These are phyloP conservation scores for Drosophila arawakana DNA, from an alignment of 1,140 invertebrate species.

Conservation along the genomic window DNA sequence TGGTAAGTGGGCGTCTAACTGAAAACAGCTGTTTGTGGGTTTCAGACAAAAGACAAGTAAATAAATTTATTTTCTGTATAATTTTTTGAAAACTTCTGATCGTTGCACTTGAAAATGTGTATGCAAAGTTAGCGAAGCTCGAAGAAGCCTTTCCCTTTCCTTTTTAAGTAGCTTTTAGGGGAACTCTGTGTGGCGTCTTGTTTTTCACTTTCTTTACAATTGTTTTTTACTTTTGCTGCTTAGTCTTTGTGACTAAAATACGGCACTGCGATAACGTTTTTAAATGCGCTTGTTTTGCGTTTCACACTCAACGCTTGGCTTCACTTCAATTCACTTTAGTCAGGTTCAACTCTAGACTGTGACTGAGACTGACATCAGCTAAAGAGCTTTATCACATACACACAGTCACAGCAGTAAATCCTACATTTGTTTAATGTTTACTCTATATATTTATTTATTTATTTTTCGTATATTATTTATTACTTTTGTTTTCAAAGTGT, in stretches of 20 bases:
- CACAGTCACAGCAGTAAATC: constrained; percentile 14
- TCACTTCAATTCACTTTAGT: constrained; percentile 52
- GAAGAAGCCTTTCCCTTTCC: constrained; percentile 44
- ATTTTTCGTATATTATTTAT: constrained; percentile 47
- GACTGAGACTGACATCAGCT: constrained; percentile 57
- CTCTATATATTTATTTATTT: constrained; percentile 4
- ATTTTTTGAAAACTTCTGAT: constrained; percentile 26
- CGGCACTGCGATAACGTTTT: constrained; percentile 53
- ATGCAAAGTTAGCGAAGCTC: constrained; percentile 28
- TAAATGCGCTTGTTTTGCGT: constrained; percentile 56
- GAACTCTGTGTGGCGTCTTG: constrained; percentile 29
- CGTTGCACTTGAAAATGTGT: constrained; percentile 60
- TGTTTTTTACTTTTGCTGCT: constrained; percentile 64
- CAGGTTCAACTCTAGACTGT: constrained; percentile 36
- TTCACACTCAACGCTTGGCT: constrained; percentile 77
- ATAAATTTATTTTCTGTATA: not conserved
- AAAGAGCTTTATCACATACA: constrained; percentile 15
- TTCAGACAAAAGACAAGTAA: constrained; percentile 13
- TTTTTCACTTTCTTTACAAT: constrained; percentile 79
- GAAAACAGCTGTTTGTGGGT: constrained; percentile 64
- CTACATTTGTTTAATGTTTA: constrained; percentile 47
- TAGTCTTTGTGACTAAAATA: constrained; percentile 56
- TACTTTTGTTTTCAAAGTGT: constrained; percentile 54
- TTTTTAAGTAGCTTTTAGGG: constrained; percentile 37
- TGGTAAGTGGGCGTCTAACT: constrained; percentile 46